phyloP scores from a whole-genome alignment of 2,113 vertebrate species.

The Oncorhynchus kisutch region DNA sequence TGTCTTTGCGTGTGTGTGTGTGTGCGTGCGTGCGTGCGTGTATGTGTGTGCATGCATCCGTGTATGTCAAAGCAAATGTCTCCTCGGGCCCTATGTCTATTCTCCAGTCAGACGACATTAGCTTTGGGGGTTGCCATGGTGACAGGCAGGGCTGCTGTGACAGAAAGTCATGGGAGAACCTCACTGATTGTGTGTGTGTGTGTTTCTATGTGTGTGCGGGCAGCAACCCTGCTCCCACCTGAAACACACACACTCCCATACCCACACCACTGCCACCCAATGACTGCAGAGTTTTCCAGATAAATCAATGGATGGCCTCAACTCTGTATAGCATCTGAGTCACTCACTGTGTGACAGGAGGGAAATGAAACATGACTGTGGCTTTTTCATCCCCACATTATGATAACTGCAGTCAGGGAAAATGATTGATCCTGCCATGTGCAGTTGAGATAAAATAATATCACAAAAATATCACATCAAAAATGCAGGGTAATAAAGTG shows the following conservation, averaged over 20 bases:
- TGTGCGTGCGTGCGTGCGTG: no score
- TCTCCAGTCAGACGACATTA: conserved; percentile 51
- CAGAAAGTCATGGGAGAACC: conserved; percentile 50
- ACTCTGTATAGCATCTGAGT: conserved; percentile 38
- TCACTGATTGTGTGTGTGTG: conserved; percentile 1
- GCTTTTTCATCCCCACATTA: background rate
- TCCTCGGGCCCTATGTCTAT: conserved; percentile 29
- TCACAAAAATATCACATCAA: no score
- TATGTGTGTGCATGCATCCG: no score
- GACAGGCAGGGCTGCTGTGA: conserved; percentile 55
- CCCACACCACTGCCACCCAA: conserved; percentile 13
- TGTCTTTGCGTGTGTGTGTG: no score
- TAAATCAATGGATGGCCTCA: conserved; percentile 28
- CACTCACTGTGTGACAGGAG: conserved; percentile 26
- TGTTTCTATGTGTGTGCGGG: background rate
- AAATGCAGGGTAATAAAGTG: conserved; percentile 1
- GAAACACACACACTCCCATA: conserved; percentile 37
- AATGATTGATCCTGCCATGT: no score
- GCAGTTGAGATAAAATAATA: no score
- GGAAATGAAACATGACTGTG: background rate
- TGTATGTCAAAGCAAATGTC: conserved; percentile 10
- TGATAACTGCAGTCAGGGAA: no score
- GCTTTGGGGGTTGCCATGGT: conserved; percentile 68
- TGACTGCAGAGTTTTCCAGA: background rate
- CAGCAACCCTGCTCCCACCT: conserved; percentile 9